These are phyloP conservation scores for Podarcis lilfordi DNA, from an alignment of 2,797 vertebrate species.

Conservation along the genomic window DNA sequence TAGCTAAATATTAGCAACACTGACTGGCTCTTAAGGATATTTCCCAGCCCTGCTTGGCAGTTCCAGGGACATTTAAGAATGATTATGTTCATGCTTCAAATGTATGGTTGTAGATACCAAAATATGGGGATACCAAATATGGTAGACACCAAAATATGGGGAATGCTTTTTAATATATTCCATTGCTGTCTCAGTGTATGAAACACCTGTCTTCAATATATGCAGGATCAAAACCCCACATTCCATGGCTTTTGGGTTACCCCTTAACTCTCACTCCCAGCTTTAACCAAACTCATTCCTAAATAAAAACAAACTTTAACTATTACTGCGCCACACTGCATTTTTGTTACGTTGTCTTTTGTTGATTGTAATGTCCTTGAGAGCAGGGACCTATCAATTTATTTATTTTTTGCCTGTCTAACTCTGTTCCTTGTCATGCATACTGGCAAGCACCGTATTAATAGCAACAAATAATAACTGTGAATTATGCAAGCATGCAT, in stretches of 20 bases:
- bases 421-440: background rate
- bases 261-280: background rate
- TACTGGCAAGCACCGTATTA: too few species aligned
- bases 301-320: background rate
- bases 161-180: background rate
- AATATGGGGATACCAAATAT: background rate
- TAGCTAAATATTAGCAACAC: background rate
- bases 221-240: background rate
- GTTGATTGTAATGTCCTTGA: background rate
- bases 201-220: background rate
- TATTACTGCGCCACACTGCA: background rate
- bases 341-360: background rate
- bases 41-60: background rate
- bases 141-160: background rate
- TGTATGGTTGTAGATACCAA: background rate
- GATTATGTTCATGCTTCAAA: background rate
- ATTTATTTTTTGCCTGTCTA: background rate
- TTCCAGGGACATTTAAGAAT: background rate
- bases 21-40: background rate
- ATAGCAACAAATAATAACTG: too few species aligned
- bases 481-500: background rate
- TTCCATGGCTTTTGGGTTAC: background rate
- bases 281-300: background rate
- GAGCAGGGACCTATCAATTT: background rate
- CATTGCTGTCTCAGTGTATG: background rate